phyloP scores from a whole-genome alignment of 92 coral and sea anemone species.

The Hydrozoanthus gracilis region DNA sequence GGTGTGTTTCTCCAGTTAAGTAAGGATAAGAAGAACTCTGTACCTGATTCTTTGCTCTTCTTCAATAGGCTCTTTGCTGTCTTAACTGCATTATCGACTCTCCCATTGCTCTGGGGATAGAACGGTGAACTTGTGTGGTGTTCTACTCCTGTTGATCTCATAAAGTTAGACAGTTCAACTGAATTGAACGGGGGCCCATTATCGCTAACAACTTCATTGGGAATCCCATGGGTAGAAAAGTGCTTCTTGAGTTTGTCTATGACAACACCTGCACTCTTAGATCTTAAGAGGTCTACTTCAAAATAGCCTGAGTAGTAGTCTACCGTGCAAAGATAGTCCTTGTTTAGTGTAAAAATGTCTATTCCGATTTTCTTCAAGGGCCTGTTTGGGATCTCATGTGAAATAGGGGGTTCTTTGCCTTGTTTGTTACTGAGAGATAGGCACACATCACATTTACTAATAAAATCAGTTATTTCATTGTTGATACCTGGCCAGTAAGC shows the following conservation, averaged over 20 bases:
- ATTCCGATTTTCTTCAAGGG: background rate
- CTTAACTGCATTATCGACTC: slow-evolving; percentile 1
- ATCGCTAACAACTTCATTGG: background rate
- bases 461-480: slow-evolving; percentile 1
- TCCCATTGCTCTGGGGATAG: slow-evolving; percentile 3
- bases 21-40: background rate
- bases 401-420: background rate
- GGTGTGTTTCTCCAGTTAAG: slow-evolving; percentile 18
- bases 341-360: background rate
- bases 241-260: slow-evolving; percentile 8
- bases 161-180: slow-evolving; percentile 2
- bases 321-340: slow-evolving; percentile 7
- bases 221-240: slow-evolving; percentile 18
- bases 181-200: background rate
- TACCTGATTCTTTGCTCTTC: background rate
- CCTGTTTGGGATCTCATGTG: background rate
- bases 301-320: slow-evolving; percentile 12
- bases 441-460: slow-evolving; percentile 8
- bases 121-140: background rate
- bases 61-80: slow-evolving; percentile 13
- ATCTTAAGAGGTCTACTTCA: too few species aligned
- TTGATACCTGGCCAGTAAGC: slow-evolving; percentile 18
- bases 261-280: too few species aligned
- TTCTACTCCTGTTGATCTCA: slow-evolving; percentile 2
- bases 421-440: background rate